Percentiles rank a stretch among this genome's conserved stretches.
phyloP scores from a whole-genome alignment of 2,113 vertebrate species.

The Pterocles orientalis region DNA sequence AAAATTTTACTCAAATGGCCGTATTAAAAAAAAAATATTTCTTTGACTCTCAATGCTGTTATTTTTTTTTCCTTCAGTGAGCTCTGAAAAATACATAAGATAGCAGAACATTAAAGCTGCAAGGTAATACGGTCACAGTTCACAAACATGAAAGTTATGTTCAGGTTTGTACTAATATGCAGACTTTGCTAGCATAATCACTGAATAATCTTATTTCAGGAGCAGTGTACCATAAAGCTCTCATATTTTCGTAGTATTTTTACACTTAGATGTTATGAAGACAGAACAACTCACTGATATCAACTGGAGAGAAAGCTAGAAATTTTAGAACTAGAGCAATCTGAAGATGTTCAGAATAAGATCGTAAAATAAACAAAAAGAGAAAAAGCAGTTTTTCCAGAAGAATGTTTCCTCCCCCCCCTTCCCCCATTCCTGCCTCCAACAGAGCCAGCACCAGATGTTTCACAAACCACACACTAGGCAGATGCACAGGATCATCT shows the following conservation, averaged over 20 bases:
- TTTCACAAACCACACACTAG: slow-evolving; percentile 35
- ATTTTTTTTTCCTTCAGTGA: background rate
- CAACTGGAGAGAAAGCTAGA: background rate
- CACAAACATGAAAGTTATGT: background rate
- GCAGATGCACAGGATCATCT: slow-evolving; percentile 21
- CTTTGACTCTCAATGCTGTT: background rate
- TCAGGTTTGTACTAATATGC: background rate
- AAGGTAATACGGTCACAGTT: background rate
- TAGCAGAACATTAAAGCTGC: background rate
- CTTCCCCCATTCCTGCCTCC: background rate
- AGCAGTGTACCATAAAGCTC: background rate
- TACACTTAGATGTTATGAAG: background rate
- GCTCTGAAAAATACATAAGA: background rate
- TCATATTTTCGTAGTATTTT: background rate
- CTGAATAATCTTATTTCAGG: background rate
- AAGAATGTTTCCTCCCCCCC: background rate
- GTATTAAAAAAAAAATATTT: background rate
- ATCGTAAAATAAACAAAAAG: background rate
- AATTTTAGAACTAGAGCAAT: background rate
- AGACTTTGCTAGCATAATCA: background rate
- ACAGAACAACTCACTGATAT: background rate
- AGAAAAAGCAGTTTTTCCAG: background rate
- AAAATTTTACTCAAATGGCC: background rate
- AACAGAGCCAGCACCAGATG: slow-evolving; percentile 29
- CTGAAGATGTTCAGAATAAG: background rate